Evolutionary conservation across 2,888 invertebrate species (phyloP).

Genomic region (Prosopocoilus inquinatus): DNA sequence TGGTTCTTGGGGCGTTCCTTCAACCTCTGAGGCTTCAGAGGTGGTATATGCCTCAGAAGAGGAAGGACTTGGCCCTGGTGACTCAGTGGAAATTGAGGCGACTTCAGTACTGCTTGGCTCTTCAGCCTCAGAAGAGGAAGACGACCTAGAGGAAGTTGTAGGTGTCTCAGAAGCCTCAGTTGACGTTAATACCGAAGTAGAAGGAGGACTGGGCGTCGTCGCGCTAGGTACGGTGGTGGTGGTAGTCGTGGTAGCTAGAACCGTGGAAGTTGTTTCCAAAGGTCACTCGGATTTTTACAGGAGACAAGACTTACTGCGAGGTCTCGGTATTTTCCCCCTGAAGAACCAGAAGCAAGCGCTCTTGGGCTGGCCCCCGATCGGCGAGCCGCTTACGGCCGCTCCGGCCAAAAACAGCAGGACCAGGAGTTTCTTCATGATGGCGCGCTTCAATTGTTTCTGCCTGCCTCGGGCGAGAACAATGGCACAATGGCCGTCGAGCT

Average conservation of each 20-base stretch:
- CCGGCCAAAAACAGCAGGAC: not conserved
- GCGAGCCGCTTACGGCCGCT: not conserved
- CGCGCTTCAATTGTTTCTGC: no score
- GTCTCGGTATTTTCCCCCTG: conserved; percentile 1
- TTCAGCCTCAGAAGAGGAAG: no score
- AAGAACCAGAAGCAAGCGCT: conserved; percentile 10
- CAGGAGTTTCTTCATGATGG: not conserved
- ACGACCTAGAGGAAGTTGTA: no score
- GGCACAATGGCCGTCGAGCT: no score
- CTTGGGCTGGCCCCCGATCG: not conserved
- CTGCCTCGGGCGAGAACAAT: no score
- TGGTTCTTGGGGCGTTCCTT: no score
- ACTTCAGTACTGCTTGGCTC: no score
- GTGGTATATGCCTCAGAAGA: no score
- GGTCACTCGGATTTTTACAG: not conserved
- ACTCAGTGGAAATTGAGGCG: no score
- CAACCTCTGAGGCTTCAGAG: no score
- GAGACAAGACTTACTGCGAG: conserved; percentile 1
- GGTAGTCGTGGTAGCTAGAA: not conserved
- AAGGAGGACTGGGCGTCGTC: not conserved
- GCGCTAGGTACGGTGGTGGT: not conserved
- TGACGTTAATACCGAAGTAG: not conserved
- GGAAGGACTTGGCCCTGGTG: no score
- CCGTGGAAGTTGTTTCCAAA: not conserved
- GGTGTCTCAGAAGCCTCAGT: not conserved